Conservation (phyloP, 1,140 invertebrate genomes). For the Chironomus tepperi region DNA sequence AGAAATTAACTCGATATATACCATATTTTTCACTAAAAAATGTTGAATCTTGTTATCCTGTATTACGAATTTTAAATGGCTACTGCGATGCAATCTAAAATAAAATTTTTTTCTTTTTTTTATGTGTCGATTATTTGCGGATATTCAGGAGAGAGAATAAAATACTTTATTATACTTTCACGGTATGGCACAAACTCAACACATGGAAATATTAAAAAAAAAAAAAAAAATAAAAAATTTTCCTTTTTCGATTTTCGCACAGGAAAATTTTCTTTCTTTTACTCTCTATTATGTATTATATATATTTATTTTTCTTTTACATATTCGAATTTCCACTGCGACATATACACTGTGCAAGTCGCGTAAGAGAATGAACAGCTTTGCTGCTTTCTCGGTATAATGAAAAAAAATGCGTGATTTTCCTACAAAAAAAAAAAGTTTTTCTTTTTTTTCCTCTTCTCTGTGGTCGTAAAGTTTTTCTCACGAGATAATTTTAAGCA, state of each 20-base stretch:
- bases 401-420: constrained; percentile 9
- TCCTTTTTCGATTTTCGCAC: background rate
- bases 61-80: background rate
- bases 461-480: background rate
- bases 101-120: background rate
- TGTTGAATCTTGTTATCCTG: background rate
- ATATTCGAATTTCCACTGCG: constrained; percentile 19
- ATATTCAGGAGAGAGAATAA: background rate
- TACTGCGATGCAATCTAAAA: background rate
- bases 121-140: background rate
- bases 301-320: background rate
- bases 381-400: background rate
- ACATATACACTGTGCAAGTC: constrained; percentile 14
- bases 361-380: constrained; percentile 19
- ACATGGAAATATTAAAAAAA: background rate
- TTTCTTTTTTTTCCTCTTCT: background rate
- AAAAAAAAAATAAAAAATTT: constrained; percentile 20
- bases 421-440: background rate
- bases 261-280: constrained; percentile 4
- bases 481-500: background rate
- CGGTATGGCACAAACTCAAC: background rate
- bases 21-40: background rate
- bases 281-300: background rate
- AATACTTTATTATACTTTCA: background rate
- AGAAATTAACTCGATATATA: background rate